Evolutionary conservation across 2,888 invertebrate genomes (phyloP), one percentile per base, ranked within the genome.

Genomic region (Proisotoma minuta): DNA sequence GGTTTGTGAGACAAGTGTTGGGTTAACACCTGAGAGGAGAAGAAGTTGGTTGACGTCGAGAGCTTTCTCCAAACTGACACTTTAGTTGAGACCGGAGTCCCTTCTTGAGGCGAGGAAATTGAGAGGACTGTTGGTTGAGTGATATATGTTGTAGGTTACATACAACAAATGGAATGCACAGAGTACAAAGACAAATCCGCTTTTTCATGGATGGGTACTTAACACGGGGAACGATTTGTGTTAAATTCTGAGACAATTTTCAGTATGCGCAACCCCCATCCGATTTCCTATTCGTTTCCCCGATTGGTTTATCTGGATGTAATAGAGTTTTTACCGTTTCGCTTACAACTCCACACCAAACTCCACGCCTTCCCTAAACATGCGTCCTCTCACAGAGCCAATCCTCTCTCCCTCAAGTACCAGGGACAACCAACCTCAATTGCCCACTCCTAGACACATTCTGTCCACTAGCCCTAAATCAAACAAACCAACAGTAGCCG

Each of bases 321-420:
- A 71, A 72, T 72, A 72, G 66, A 71, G 69, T 72, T 72, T 72
- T 72, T 73, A 71, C 73, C 65, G 68, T 73, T 69, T 71, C 70
- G 69, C 71, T 73, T 73, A 70, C 65, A 64, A 69, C 68, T 70
- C 73, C 73, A 73, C 73, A 71, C 73, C 73, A 71, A 64, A 69
- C 68, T 70, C 73, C 73, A 73, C 73, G 73, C 73, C 73, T 73
- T 70, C 71, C 65, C 66, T 67, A 72, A 70, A 70, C 71, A 73
- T 73, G 72, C 73, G 73, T 73, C 68, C 71, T 71, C 60, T 65
- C 62, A 52, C 60, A 62, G 61, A 60, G 62, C 69, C 64, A 64
- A 64, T 63, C 66, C 66, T 65, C 57, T n/a, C 43, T 34, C 18
- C 43, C 43, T 43, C 43, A n/a, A 34, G n/a, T n/a, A n/a, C n/a